Evolutionary conservation across 2,888 invertebrate genomes (phyloP), one percentile per base, ranked within the genome.

Genomic region (Andrena chrysosceles): DNA sequence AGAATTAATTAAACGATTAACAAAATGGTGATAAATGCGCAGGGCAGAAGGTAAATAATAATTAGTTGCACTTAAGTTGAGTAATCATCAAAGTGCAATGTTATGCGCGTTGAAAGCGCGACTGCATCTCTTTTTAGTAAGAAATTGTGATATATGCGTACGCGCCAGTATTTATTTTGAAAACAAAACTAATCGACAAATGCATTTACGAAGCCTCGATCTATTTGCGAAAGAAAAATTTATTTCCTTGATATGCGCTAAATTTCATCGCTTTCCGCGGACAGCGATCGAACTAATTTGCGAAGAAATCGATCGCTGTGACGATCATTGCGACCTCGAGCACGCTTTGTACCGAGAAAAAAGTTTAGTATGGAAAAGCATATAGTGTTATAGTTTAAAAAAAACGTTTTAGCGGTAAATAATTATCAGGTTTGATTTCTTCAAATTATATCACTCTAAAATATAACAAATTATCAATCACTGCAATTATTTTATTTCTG

Each of bases 101-200:
- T 42, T 60, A 42, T n/a, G 52, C 31, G 35, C 35, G 10, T 31
- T 7, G 29, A 70, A 35, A 23, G 26, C 54, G 35, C 62, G 49
- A 49, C 20, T 29, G 52, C 33, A 35, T 26, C 26, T 77, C n/a
- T 13, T 42, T 42, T 29, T 59, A 63, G 20, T 23, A 66, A 66
- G 54, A 3, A 77, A 70, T 64, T 66, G 70, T 75, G 29, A 75
- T 75, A 62, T 49, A 49, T 16, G 49, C 54, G 69, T 66, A 29
- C 42, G 49, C 64, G n/a, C 13, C 52, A 77, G 77, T 70, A 80
- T 80, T 77, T 76, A 60, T 66, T 70, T 68, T 33, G 64, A 80
- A 49, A 16, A 52, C 62, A 29, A 7, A 60, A 60, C 66, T 35
- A 48, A 66, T 66, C 54, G 54, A 54, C 4, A 68, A 68, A 72